Percentiles rank a stretch among this genome's conserved stretches.
These are phyloP conservation scores for Oxygymnocypris stewartii DNA, from an alignment of 2,113 vertebrate species.

Conservation along the genomic window DNA sequence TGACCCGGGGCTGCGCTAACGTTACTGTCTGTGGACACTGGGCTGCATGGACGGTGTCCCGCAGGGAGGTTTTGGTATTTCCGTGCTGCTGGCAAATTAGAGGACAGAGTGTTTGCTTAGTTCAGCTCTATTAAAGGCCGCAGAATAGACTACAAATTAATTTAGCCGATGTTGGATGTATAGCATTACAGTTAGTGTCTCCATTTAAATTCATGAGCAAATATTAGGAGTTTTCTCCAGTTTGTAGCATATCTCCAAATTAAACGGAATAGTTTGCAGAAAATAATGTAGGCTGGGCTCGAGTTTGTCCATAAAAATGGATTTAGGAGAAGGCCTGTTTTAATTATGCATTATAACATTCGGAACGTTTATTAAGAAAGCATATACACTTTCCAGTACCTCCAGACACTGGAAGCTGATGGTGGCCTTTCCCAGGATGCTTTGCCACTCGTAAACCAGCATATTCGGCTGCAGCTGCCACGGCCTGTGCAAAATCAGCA, in stretches of 20 bases:
- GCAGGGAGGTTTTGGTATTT: slow-evolving; percentile 88
- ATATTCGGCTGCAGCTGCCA: slow-evolving; percentile 93
- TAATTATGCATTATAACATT: background rate
- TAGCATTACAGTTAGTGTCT: background rate
- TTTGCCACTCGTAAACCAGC: slow-evolving; percentile 89
- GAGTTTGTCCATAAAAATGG: background rate
- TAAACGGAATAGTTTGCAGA: background rate
- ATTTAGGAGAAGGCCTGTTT: background rate
- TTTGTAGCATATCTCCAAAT: background rate
- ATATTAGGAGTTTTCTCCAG: background rate
- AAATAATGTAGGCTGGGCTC: background rate
- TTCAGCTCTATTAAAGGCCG: slow-evolving; percentile 18
- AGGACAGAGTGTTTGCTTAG: slow-evolving; percentile 35
- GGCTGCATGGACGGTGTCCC: slow-evolving; percentile 90
- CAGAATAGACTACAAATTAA: slow-evolving; percentile 11
- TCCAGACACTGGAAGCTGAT: slow-evolving; percentile 65
- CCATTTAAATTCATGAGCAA: background rate
- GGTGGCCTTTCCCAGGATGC: slow-evolving; percentile 78
- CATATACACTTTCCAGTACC: slow-evolving; percentile 22
- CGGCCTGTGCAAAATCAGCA: slow-evolving; percentile 97
- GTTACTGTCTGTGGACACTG: slow-evolving; percentile 95
- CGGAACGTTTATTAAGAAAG: background rate
- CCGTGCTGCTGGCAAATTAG: slow-evolving; percentile 76
- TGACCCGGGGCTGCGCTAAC: slow-evolving; percentile 92
- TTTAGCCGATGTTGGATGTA: background rate